Conservation (phyloP, 2,797 vertebrate genomes). For the Sebastes hopkinsi region DNA sequence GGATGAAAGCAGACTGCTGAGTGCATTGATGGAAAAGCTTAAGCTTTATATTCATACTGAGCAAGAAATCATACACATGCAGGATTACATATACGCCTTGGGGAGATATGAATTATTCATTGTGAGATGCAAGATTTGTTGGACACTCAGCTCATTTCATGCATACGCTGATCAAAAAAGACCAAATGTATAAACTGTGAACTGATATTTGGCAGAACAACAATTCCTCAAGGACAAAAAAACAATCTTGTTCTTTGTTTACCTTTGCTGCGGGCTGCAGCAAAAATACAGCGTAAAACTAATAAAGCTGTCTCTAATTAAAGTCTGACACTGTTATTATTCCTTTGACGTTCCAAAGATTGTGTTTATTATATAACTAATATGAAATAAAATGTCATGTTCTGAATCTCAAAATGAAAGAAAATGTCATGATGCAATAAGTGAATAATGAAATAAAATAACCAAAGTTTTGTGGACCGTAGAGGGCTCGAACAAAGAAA, state of each 20-base stretch:
- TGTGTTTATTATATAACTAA: not conserved
- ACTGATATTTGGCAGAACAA: not conserved
- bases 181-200: constrained; percentile 21
- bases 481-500: constrained; percentile 17
- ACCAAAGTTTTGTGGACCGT: not conserved
- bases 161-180: constrained; percentile 16
- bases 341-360: not conserved
- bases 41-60: constrained; percentile 35
- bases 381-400: not conserved
- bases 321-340: not conserved
- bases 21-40: constrained; percentile 43
- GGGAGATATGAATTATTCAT: constrained; percentile 52
- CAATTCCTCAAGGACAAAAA: constrained; percentile 9
- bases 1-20: constrained; percentile 33
- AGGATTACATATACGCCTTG: constrained; percentile 36
- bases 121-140: constrained; percentile 18
- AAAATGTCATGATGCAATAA: not conserved
- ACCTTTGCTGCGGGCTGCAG: not conserved
- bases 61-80: constrained; percentile 40
- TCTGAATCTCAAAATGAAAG: not conserved
- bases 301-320: not conserved
- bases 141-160: constrained; percentile 3
- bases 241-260: not conserved
- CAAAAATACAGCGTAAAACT: not conserved
- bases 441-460: constrained; percentile 8